phyloP scores from a whole-genome alignment of 2,888 invertebrate species.

The Gastracanthus pulcherrimus region DNA sequence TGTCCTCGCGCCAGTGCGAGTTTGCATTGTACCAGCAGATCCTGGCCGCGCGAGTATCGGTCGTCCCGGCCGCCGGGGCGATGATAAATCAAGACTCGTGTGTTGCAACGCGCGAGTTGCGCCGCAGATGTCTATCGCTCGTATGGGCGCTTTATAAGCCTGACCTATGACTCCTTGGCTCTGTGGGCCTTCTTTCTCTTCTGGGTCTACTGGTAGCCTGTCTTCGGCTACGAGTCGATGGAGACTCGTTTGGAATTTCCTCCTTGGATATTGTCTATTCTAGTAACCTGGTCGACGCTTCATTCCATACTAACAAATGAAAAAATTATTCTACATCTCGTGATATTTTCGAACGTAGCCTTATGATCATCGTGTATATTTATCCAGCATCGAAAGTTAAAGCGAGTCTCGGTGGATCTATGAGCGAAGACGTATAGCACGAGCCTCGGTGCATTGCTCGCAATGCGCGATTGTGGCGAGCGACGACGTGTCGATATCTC shows the following conservation, averaged over 20 bases:
- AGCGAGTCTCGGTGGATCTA: too few relatives aligned
- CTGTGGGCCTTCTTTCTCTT: not conserved
- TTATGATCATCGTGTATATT: too few relatives aligned
- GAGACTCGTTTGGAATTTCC: too few relatives aligned
- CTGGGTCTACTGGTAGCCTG: not conserved
- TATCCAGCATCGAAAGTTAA: too few relatives aligned
- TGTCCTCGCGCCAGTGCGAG: constrained; percentile 41
- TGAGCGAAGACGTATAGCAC: too few relatives aligned
- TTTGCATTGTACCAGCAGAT: not conserved
- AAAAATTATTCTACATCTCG: too few relatives aligned
- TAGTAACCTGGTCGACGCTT: too few relatives aligned
- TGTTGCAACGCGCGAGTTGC: constrained; percentile 14
- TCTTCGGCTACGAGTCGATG: not conserved
- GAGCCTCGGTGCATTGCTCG: too few relatives aligned
- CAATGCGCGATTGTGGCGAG: not conserved
- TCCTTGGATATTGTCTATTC: too few relatives aligned
- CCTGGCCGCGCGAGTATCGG: not conserved
- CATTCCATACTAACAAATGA: too few relatives aligned
- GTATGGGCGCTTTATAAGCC: not conserved
- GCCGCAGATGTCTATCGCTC: constrained; percentile 41
- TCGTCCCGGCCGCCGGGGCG: not conserved
- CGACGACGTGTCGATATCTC: constrained; percentile 23
- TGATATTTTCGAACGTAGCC: too few relatives aligned
- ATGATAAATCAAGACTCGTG: constrained; percentile 53
- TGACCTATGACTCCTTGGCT: constrained; percentile 45